Conservation (phyloP, 2,888 invertebrate species). For the Herminia tarsipennalis region DNA sequence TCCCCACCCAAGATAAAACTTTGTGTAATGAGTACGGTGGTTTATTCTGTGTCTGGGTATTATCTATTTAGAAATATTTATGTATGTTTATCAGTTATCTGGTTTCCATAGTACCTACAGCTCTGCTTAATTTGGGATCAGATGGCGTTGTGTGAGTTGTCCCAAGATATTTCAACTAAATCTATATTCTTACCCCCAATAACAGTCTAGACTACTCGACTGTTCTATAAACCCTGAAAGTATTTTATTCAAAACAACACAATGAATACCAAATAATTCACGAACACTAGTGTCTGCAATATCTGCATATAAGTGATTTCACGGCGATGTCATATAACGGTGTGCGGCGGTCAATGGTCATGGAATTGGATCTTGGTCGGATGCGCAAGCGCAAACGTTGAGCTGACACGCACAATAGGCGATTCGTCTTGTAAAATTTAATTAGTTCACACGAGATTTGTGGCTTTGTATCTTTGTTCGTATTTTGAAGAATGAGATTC, state of each 20-base stretch:
- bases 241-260: neutral
- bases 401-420: constrained; percentile 63
- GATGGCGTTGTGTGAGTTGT: too few species aligned
- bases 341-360: constrained; percentile 57
- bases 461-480: constrained; percentile 15
- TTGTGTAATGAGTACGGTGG: too few species aligned
- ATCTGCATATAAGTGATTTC: constrained; percentile 43
- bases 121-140: too few species aligned
- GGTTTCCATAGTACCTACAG: too few species aligned
- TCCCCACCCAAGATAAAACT: too few species aligned
- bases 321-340: constrained; percentile 50
- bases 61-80: too few species aligned
- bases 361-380: constrained; percentile 43
- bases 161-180: too few species aligned
- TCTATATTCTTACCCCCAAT: too few species aligned
- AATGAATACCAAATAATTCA: constrained; percentile 2
- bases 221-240: too few species aligned
- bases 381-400: constrained; percentile 48
- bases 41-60: too few species aligned
- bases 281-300: constrained; percentile 1
- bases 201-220: too few species aligned
- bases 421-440: constrained; percentile 62
- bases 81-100: too few species aligned
- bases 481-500: constrained; percentile 32
- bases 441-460: constrained; percentile 61